These are phyloP conservation scores for Tenrec ecaudatus DNA, from an alignment of 2,113 vertebrate species.

Conservation along the genomic window DNA sequence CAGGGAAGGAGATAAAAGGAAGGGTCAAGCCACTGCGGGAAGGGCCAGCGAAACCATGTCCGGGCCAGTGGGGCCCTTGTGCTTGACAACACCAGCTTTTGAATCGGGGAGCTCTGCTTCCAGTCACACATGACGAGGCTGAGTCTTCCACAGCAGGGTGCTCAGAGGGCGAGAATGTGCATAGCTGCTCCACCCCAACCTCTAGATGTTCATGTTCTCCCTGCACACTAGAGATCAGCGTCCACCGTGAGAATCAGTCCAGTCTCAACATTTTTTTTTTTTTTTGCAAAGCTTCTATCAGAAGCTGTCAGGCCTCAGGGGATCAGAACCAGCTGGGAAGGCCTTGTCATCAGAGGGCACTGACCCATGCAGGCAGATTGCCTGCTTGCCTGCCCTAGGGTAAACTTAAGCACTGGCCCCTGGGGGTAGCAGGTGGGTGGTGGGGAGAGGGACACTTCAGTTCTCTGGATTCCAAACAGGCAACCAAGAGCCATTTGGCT, in stretches of 20 bases:
- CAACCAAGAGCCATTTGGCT: background rate
- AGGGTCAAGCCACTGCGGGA: background rate
- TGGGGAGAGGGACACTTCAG: background rate
- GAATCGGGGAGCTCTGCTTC: background rate
- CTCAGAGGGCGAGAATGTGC: too few species aligned
- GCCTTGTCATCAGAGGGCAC: background rate
- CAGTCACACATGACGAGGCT: background rate
- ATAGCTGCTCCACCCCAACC: background rate
- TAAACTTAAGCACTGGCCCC: background rate
- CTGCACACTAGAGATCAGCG: background rate
- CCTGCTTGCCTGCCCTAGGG: background rate
- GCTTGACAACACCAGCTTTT: rapidly evolving
- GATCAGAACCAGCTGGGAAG: background rate
- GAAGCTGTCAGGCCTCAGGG: background rate
- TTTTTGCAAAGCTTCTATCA: background rate
- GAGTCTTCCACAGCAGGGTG: rapidly evolving
- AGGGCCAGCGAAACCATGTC: rapidly evolving
- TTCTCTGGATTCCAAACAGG: background rate
- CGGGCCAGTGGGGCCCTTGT: background rate
- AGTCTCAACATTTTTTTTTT: background rate
- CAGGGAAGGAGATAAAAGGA: background rate
- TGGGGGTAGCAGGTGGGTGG: background rate
- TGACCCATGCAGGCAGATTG: background rate
- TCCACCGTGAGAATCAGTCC: background rate
- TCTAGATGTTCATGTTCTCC: background rate